phyloP scores from a whole-genome alignment of 2,888 invertebrate species.

The Parnassius apollo region DNA sequence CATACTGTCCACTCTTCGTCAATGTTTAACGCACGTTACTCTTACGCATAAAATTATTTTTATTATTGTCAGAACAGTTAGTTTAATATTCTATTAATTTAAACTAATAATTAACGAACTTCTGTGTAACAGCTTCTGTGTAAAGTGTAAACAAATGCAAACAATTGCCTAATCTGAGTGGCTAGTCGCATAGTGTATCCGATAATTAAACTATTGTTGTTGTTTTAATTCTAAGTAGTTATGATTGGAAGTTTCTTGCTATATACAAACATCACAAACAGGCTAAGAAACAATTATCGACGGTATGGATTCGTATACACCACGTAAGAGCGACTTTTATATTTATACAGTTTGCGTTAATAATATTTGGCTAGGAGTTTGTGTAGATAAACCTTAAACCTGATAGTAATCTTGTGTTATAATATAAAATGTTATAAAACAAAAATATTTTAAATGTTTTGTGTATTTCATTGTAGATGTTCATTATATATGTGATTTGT shows the following conservation, averaged over 20 bases:
- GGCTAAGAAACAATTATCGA: conserved; percentile 12
- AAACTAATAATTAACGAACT: conserved; percentile 45
- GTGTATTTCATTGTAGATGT: too few species aligned
- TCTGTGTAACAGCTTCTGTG: conserved; percentile 16
- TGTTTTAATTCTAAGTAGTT: conserved; percentile 15
- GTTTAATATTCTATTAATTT: conserved; percentile 54
- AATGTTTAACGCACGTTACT: conserved; percentile 49
- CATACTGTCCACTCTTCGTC: conserved; percentile 56
- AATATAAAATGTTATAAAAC: too few species aligned
- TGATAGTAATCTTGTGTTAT: too few species aligned
- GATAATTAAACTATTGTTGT: conserved; percentile 6
- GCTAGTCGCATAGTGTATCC: conserved; percentile 16
- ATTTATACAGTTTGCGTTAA: conserved; percentile 15
- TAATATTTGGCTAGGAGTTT: too few species aligned
- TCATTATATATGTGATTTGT: too few species aligned
- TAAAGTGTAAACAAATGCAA: conserved; percentile 10
- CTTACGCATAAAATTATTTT: conserved; percentile 50
- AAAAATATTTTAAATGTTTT: too few species aligned
- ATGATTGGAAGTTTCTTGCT: conserved; percentile 21
- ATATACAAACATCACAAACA: conserved; percentile 12
- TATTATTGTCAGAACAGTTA: conserved; percentile 35
- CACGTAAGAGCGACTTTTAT: conserved; percentile 30
- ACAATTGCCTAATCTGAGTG: neutral
- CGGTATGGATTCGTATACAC: conserved; percentile 27
- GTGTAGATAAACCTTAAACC: too few species aligned